These are phyloP conservation scores for Cephalopterus ornatus DNA, from an alignment of 2,113 vertebrate genomes.

Conservation along the genomic window DNA sequence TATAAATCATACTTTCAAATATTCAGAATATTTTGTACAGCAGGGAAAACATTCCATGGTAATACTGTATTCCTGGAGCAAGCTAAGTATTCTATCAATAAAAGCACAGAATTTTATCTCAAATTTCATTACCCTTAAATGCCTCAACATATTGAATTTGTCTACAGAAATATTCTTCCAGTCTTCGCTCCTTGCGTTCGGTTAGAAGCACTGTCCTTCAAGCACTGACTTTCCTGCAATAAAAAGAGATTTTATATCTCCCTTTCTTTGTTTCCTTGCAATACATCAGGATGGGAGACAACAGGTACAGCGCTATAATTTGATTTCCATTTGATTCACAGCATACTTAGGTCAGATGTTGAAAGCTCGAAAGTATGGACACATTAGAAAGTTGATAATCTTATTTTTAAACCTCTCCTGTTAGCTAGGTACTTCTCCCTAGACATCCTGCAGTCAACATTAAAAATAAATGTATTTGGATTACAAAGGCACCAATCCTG, in stretches of 20 bases:
- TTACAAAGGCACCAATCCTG: neutral
- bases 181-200: neutral
- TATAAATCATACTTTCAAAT: conserved; percentile 6
- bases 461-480: conserved; percentile 10
- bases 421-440: neutral
- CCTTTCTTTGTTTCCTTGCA: neutral
- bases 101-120: conserved; percentile 14
- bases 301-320: neutral
- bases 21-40: neutral
- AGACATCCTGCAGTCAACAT: neutral
- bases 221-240: conserved; percentile 2
- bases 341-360: neutral
- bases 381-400: conserved; percentile 15
- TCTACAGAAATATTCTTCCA: conserved; percentile 24
- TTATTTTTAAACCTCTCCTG: conserved; percentile 36
- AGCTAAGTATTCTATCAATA: conserved; percentile 34
- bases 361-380: neutral
- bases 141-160: conserved; percentile 9
- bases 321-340: conserved; percentile 51
- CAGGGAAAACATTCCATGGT: neutral
- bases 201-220: conserved; percentile 29
- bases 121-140: conserved; percentile 25
- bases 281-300: conserved; percentile 27
- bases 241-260: conserved; percentile 36
- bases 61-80: neutral